phyloP scores from a whole-genome alignment of 2,888 invertebrate genomes.

The Cryptosula pallasiana region DNA sequence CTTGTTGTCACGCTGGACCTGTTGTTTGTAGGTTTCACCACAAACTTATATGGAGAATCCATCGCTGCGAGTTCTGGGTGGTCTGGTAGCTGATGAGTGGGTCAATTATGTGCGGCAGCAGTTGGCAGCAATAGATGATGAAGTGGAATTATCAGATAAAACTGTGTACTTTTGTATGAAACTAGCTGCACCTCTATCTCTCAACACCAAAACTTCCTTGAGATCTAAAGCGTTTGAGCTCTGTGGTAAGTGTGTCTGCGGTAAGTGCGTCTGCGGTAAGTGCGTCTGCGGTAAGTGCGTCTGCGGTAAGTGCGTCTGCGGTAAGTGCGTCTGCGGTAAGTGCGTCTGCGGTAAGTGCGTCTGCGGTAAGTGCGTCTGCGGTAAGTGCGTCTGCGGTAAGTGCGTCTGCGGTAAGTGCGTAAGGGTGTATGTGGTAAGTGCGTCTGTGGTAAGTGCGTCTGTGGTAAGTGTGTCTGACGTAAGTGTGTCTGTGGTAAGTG shows the following conservation, averaged over 20 bases:
- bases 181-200: not conserved
- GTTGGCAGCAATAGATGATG: not conserved
- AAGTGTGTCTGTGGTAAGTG: no score
- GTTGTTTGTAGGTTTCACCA: not conserved
- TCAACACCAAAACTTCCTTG: not conserved
- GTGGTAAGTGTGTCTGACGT: no score
- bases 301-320: no score
- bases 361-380: no score
- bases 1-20: no score
- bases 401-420: no score
- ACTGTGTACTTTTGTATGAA: conserved; percentile 1
- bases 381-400: no score
- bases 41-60: not conserved
- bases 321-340: no score
- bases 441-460: no score
- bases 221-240: not conserved
- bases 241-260: not conserved
- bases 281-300: not conserved
- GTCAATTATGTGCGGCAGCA: not conserved
- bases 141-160: not conserved
- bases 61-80: not conserved
- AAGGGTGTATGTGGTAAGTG: no score
- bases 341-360: no score
- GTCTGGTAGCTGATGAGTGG: not conserved
- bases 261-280: not conserved